Percentiles rank a stretch among this genome's conserved stretches.
phyloP scores from a whole-genome alignment of 2,888 invertebrate species.

The Craniophora ligustri region DNA sequence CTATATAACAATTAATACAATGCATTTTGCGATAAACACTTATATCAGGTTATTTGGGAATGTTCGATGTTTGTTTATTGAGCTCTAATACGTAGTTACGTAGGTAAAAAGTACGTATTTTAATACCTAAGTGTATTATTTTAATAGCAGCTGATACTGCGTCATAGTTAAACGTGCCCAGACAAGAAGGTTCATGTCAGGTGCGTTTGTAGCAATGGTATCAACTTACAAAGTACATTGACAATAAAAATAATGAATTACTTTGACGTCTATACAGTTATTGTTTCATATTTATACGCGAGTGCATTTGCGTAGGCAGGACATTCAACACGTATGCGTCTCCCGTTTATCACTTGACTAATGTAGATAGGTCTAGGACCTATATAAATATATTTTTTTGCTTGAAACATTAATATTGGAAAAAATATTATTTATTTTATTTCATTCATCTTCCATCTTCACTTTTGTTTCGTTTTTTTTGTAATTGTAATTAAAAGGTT shows the following conservation, averaged over 20 bases:
- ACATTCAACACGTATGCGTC: no score
- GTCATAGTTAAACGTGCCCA: slow-evolving; percentile 13
- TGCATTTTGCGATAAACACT: no score
- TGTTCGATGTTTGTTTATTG: background rate
- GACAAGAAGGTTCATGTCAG: slow-evolving; percentile 11
- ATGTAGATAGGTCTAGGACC: no score
- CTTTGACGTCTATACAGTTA: background rate
- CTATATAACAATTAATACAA: no score
- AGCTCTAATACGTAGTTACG: background rate
- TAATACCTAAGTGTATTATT: slow-evolving; percentile 9
- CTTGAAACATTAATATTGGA: no score
- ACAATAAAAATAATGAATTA: slow-evolving; percentile 3
- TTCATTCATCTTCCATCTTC: no score
- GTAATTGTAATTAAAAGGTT: no score
- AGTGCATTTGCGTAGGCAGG: background rate
- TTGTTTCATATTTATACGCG: background rate
- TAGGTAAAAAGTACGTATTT: slow-evolving; percentile 1
- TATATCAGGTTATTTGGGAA: background rate
- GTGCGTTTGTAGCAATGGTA: slow-evolving; percentile 4
- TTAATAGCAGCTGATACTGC: slow-evolving; percentile 26
- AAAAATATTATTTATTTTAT: no score
- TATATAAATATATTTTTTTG: no score
- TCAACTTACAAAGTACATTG: slow-evolving; percentile 9
- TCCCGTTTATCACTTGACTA: no score
- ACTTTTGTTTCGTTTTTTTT: no score